phyloP scores from a whole-genome alignment of 2,113 vertebrate species.

The Eonycteris spelaea region DNA sequence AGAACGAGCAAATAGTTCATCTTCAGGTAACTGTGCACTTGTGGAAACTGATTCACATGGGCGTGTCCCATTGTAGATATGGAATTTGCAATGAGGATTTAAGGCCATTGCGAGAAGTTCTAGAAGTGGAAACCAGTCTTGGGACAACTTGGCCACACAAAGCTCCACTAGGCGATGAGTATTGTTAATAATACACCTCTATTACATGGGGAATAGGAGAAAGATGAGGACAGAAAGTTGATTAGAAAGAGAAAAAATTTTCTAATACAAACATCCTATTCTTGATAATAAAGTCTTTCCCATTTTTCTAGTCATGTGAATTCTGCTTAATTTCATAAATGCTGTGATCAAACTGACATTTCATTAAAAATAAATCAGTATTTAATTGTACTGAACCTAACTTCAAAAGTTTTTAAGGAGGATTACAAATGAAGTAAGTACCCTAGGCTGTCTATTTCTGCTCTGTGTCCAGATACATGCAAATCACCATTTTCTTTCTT shows the following conservation, averaged over 20 bases:
- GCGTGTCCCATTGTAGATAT: constrained; percentile 97
- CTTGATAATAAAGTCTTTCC: neutral
- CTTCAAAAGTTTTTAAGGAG: neutral
- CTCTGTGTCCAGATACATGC: neutral
- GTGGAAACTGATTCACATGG: constrained; percentile 95
- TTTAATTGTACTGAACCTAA: neutral
- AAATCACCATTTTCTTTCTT: neutral
- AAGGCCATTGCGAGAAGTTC: constrained; percentile 98
- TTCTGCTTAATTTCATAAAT: neutral
- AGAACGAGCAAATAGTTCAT: constrained; percentile 94
- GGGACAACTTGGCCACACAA: constrained; percentile 98
- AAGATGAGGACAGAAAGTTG: neutral
- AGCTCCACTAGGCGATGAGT: constrained; percentile 96
- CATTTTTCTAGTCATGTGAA: neutral
- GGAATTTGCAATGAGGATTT: constrained; percentile 99
- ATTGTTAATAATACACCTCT: constrained; percentile 99
- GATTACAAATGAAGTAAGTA: neutral
- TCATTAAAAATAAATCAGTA: neutral
- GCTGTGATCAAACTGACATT: neutral
- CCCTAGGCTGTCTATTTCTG: neutral
- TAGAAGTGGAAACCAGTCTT: constrained; percentile 98
- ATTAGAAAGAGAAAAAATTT: neutral
- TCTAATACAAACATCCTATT: neutral
- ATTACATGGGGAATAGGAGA: neutral
- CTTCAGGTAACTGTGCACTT: constrained; percentile 93